Conservation (phyloP, 2,888 invertebrate species). For the Tenodera sinensis region DNA sequence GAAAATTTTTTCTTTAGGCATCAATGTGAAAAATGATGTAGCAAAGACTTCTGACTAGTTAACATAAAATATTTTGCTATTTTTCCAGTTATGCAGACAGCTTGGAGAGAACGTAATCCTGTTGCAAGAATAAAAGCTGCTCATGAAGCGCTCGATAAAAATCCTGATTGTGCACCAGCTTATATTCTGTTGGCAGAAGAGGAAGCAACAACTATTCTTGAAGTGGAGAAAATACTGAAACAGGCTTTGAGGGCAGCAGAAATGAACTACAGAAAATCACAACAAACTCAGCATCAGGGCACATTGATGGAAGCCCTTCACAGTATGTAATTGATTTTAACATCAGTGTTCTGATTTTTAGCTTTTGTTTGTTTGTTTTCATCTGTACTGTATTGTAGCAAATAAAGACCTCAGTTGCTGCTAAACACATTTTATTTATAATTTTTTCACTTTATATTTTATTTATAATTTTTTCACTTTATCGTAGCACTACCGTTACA, state of each 20-base stretch:
- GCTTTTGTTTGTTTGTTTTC: too few species aligned
- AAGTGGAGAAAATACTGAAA: constrained; percentile 79
- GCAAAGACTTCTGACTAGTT: neutral
- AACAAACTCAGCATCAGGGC: constrained; percentile 74
- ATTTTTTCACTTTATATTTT: too few species aligned
- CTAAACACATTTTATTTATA: too few species aligned
- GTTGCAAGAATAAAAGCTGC: constrained; percentile 88
- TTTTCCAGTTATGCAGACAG: constrained; percentile 81
- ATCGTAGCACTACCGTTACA: too few species aligned
- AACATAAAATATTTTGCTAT: constrained; percentile 1
- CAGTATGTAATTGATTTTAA: constrained; percentile 41
- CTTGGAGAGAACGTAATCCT: constrained; percentile 94
- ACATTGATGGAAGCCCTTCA: constrained; percentile 70
- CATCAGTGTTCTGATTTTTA: neutral
- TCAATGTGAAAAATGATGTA: too few species aligned
- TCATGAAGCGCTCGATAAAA: constrained; percentile 78
- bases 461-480: too few species aligned
- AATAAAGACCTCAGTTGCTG: too few species aligned
- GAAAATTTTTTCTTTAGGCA: too few species aligned
- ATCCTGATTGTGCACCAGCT: constrained; percentile 91
- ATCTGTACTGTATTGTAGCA: too few species aligned
- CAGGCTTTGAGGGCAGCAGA: constrained; percentile 83
- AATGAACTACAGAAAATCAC: constrained; percentile 73
- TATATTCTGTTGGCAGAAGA: constrained; percentile 94
- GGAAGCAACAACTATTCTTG: constrained; percentile 87